Conservation (phyloP, 2,797 vertebrate genomes). For the Australoheros facetus region DNA sequence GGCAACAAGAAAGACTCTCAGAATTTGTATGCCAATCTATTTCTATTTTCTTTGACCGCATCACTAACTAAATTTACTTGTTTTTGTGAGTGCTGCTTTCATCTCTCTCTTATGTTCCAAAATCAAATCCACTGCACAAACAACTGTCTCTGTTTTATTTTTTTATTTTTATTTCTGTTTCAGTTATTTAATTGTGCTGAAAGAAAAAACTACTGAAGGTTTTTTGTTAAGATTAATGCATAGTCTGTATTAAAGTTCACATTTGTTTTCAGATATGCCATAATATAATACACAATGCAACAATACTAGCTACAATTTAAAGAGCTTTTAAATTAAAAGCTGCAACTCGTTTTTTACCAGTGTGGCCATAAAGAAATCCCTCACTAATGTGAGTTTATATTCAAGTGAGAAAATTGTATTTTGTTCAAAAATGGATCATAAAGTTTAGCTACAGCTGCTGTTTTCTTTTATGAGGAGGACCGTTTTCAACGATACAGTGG, state of each 20-base stretch:
- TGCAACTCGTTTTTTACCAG: not conserved
- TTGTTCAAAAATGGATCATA: not conserved
- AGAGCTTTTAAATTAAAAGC: not conserved
- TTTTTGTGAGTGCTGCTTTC: constrained; percentile 51
- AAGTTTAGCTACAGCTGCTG: not conserved
- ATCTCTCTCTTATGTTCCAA: constrained; percentile 45
- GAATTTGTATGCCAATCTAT: constrained; percentile 49
- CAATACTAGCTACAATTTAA: not conserved
- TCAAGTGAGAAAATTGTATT: not conserved
- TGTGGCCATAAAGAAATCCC: not conserved
- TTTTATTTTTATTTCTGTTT: not conserved
- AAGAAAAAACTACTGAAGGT: not conserved
- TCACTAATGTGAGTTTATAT: not conserved
- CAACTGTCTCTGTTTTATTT: constrained; percentile 17
- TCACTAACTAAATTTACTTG: constrained; percentile 53
- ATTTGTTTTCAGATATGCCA: not conserved
- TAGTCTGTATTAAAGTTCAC: not conserved
- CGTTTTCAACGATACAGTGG: rapidly evolving
- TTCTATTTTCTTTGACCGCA: constrained; percentile 52
- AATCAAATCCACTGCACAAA: constrained; percentile 24
- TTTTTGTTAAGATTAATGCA: not conserved
- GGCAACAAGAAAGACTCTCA: constrained; percentile 59
- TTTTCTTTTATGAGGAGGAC: rapidly evolving
- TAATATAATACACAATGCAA: not conserved
- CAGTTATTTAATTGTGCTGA: not conserved